Conservation (phyloP, 2,888 invertebrate species). For the Diaperis boleti region DNA sequence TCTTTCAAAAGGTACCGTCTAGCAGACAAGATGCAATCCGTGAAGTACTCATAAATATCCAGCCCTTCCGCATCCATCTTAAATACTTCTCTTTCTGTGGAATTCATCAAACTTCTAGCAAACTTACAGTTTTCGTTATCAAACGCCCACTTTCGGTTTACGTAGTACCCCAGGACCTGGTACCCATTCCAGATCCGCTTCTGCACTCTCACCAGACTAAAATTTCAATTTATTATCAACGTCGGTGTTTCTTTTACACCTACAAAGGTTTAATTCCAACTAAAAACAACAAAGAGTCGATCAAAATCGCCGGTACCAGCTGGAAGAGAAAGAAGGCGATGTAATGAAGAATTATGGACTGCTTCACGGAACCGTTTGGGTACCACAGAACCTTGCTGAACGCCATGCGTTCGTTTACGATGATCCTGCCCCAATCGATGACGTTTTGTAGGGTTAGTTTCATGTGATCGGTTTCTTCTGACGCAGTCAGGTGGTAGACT, state of each 20-base stretch:
- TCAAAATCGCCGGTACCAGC: conserved; percentile 86
- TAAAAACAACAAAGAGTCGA: conserved; percentile 82
- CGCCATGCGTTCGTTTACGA: conserved; percentile 81
- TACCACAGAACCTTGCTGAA: conserved; percentile 83
- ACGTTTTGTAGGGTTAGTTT: conserved; percentile 70
- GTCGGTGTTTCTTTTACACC: background rate
- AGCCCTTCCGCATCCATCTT: background rate
- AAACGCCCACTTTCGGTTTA: conserved; percentile 63
- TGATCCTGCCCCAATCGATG: conserved; percentile 80
- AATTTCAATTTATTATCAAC: background rate
- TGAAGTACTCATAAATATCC: conserved; percentile 10
- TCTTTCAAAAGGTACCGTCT: conserved; percentile 24
- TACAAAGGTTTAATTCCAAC: conserved; percentile 88
- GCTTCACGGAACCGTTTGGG: conserved; percentile 87
- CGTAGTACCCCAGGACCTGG: conserved; percentile 90
- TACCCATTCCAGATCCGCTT: conserved; percentile 85
- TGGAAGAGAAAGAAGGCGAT: conserved; percentile 88
- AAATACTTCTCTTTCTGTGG: conserved; percentile 4
- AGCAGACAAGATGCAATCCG: background rate
- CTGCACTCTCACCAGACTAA: conserved; percentile 84
- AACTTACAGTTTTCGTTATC: background rate
- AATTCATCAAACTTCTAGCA: conserved; percentile 27
- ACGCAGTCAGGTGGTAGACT: conserved; percentile 78
- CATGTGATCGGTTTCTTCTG: conserved; percentile 67
- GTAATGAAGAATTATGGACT: conserved; percentile 80